A percentile compares a stretch with the other conserved stretches of the same genome.
Conservation (phyloP, 2,113 vertebrate species). For the Tichodroma muraria region DNA sequence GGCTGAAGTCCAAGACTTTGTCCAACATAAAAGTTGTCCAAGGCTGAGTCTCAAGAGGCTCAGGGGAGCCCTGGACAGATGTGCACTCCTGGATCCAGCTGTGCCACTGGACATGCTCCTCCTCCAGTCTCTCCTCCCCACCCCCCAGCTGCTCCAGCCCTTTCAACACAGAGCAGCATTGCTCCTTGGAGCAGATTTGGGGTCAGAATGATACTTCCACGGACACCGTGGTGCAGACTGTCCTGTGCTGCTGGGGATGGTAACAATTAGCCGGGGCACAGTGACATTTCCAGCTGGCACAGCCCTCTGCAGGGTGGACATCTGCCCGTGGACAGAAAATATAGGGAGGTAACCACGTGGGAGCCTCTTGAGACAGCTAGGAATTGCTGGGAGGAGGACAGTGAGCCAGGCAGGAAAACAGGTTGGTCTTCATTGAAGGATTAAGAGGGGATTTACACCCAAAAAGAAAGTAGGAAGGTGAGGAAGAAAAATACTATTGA, state of each 20-base stretch:
- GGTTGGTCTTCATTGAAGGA: not conserved
- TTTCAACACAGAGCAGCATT: not conserved
- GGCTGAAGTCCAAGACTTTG: not conserved
- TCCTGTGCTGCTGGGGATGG: not conserved
- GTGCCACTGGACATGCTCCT: not conserved
- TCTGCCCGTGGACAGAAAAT: not conserved
- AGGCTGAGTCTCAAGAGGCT: not conserved
- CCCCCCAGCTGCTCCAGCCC: not conserved
- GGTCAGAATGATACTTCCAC: not conserved
- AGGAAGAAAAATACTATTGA: not conserved
- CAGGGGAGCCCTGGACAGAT: constrained; percentile 8
- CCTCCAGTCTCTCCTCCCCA: not conserved
- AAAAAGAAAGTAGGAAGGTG: not conserved
- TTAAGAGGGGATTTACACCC: not conserved
- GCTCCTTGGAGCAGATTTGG: accelerated
- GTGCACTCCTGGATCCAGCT: not conserved
- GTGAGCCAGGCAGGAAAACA: not conserved
- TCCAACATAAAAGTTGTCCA: not conserved
- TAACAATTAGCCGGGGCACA: not conserved
- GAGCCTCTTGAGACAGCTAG: not conserved
- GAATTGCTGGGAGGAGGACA: not conserved
- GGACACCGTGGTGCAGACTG: not conserved
- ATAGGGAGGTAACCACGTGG: not conserved
- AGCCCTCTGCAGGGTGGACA: not conserved
- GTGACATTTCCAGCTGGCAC: constrained; percentile 13